Base-by-base conservation (phyloP, 2,113 vertebrate genomes). In the Vombatus ursinus region DNA sequence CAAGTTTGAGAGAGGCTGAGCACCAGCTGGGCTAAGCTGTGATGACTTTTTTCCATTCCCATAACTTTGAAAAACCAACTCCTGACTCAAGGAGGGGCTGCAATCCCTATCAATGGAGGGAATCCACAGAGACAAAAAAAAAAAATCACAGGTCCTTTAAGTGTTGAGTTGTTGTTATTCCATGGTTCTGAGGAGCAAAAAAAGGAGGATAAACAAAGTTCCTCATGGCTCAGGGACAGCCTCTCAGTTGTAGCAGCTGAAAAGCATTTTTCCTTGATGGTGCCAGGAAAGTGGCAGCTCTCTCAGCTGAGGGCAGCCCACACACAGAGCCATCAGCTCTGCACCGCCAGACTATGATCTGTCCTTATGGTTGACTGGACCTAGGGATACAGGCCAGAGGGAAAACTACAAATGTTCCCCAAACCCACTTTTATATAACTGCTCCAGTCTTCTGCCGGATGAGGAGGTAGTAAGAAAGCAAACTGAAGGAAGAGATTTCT, bases 221-320 rank as follows among this genome's bases (percentile, higher is more conserved):
- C 77, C 37, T 91, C 47, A 53, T 8, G 50, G 47, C 24, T 26
- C 47, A 94, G 68, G 26, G 31, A 23, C n/a, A 89, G 49, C n/a
- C 6, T 93, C 50, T 52, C 5, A 25, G 31, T 0, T 8, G 26
- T 48, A 14, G 8, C 23, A 37, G 77, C 25, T 57, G 91, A n/a
- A 51, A 28, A 94, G 44, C 2, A n/a, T 52, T 68, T 94, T 50
- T 50, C 94, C 91, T 92, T 92, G 77, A 0, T 7, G 91, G 54
- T 89, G 50, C 91, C 93, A 92, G 23, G 37, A 90, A 25, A 49
- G 16, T 94, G 93, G 50, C 8, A 37, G 47, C 51, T 94, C 51
- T 77, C 52, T 44, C 19, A 90, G 49, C 48, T 37, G 89, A 68
- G 97, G 53, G n/a, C 37, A 44, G n/a, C 68, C 53, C 91, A 51